Conservation (phyloP, 2,113 vertebrate species). For the Cyprinodon brontotheroides region DNA sequence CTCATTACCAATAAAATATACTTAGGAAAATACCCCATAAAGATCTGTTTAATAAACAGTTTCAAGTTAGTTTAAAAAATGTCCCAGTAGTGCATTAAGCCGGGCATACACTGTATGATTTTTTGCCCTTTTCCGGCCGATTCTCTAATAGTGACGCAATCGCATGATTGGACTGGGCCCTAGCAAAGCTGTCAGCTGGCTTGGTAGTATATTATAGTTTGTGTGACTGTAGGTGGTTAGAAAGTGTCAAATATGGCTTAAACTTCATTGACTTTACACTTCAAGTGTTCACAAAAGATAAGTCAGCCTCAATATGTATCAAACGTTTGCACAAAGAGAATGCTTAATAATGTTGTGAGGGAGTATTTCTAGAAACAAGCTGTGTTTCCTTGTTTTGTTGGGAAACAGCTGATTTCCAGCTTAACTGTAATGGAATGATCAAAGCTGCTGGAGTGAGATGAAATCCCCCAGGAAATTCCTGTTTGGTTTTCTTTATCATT, state of each 20-base stretch:
- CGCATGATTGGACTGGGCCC: too few species aligned
- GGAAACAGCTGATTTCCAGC: constrained; percentile 7
- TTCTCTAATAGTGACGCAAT: too few species aligned
- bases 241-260: not conserved
- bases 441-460: not conserved
- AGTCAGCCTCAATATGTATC: not conserved
- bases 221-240: not conserved
- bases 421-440: not conserved
- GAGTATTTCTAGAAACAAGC: not conserved
- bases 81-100: too few species aligned
- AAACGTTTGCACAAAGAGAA: not conserved
- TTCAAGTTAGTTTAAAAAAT: too few species aligned
- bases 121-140: too few species aligned
- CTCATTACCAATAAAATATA: too few species aligned
- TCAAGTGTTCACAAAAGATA: not conserved
- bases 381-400: not conserved
- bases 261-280: not conserved
- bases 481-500: not conserved
- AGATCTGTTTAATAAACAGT: too few species aligned
- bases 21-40: too few species aligned
- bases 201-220: too few species aligned
- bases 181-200: too few species aligned
- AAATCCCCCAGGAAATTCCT: not conserved
- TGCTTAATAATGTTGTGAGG: not conserved
- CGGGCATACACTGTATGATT: too few species aligned